A percentile compares a stretch with the other conserved stretches of the same genome.
Conservation (phyloP, 2,797 vertebrate species). For the Bradypus variegatus region DNA sequence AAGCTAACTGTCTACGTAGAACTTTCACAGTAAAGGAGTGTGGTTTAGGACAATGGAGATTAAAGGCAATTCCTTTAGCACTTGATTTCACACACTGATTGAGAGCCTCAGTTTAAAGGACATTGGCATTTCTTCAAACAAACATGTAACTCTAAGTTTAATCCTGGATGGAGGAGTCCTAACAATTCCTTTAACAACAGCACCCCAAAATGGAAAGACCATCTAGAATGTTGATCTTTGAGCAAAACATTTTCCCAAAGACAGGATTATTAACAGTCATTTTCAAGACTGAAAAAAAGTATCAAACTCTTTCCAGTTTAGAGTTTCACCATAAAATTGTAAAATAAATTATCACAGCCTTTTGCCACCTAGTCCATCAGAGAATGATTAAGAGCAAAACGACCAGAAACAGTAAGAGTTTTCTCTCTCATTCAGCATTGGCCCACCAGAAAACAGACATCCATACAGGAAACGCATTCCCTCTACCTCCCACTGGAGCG, state of each 20-base stretch:
- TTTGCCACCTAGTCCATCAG: background rate
- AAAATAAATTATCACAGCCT: background rate
- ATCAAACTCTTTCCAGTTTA: constrained; percentile 4
- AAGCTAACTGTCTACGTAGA: background rate
- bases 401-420: background rate
- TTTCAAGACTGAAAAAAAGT: background rate
- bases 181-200: background rate
- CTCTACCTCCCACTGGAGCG: no score
- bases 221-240: background rate
- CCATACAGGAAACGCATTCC: background rate
- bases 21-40: background rate
- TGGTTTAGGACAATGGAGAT: background rate
- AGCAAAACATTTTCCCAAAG: background rate
- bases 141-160: background rate
- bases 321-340: background rate
- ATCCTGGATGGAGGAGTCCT: background rate
- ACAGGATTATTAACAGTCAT: background rate
- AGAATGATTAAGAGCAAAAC: background rate
- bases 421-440: background rate
- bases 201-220: background rate
- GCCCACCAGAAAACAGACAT: background rate
- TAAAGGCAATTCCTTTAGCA: background rate
- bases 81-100: background rate
- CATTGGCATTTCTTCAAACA: background rate
- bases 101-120: background rate